Evolutionary conservation across 2,888 invertebrate genomes (phyloP).

Genomic region (Siphlonurus alternatus): DNA sequence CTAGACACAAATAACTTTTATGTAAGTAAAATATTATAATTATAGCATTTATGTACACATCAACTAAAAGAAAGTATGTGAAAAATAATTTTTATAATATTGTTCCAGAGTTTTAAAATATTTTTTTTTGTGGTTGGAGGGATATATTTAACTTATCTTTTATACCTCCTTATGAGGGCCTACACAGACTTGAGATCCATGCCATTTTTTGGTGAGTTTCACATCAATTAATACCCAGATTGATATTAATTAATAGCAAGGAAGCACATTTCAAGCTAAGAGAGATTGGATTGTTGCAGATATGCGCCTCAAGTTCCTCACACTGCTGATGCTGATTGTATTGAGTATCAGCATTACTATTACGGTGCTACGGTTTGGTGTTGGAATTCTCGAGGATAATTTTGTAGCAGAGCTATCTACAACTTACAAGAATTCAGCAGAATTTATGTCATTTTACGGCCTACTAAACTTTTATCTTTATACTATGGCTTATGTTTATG

Average conservation of each 20-base stretch:
- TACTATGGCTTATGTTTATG: constrained; percentile 87
- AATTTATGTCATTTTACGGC: constrained; percentile 91
- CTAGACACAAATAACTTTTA: constrained; percentile 68
- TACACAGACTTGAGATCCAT: constrained; percentile 89
- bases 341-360: constrained; percentile 55
- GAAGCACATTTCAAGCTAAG: neutral
- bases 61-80: neutral
- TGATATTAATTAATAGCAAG: neutral
- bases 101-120: constrained; percentile 67
- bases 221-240: constrained; percentile 1
- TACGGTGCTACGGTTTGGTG: constrained; percentile 69
- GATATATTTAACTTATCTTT: constrained; percentile 70
- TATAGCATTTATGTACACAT: neutral
- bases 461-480: constrained; percentile 86
- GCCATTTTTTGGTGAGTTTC: constrained; percentile 86
- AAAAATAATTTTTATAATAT: constrained; percentile 8
- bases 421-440: constrained; percentile 79
- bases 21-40: constrained; percentile 31
- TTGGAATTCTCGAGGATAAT: constrained; percentile 80
- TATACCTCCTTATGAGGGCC: constrained; percentile 68
- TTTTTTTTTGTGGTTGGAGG: constrained; percentile 76
- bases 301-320: constrained; percentile 78
- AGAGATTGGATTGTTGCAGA: constrained; percentile 38
- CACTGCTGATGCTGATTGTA: constrained; percentile 68
- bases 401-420: constrained; percentile 79